Evolutionary conservation across 2,888 invertebrate species (phyloP).

Genomic region (Parthenolecanium corni): DNA sequence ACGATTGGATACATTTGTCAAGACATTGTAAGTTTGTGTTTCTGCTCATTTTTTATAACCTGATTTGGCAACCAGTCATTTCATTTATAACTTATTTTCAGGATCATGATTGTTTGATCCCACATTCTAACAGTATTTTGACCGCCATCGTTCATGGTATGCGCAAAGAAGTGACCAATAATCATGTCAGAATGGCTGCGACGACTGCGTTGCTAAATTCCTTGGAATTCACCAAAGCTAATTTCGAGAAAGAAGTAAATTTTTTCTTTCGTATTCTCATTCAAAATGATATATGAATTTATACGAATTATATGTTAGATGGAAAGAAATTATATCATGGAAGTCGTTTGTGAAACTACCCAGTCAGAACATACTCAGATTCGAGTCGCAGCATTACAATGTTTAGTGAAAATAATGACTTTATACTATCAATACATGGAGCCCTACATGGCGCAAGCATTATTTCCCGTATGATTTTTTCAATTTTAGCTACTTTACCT

Average conservation of each 20-base stretch:
- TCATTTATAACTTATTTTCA: slow-evolving; percentile 30
- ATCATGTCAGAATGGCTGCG: slow-evolving; percentile 89
- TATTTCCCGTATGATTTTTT: slow-evolving; percentile 63
- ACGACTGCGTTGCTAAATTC: slow-evolving; percentile 94
- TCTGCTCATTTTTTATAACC: too few species aligned
- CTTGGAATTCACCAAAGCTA: slow-evolving; percentile 94
- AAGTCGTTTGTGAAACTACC: slow-evolving; percentile 97
- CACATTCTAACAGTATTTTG: slow-evolving; percentile 89
- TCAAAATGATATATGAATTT: background rate
- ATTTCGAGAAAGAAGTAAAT: slow-evolving; percentile 83
- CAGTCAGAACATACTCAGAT: slow-evolving; percentile 85
- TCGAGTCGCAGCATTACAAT: slow-evolving; percentile 92
- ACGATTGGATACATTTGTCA: slow-evolving; percentile 98
- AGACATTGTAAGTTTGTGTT: slow-evolving; percentile 63
- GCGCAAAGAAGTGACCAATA: slow-evolving; percentile 85
- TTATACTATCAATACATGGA: slow-evolving; percentile 99
- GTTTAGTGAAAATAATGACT: slow-evolving; percentile 95
- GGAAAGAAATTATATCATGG: slow-evolving; percentile 98
- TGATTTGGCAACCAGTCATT: slow-evolving; percentile 2
- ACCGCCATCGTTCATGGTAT: slow-evolving; percentile 99
- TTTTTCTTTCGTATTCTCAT: background rate
- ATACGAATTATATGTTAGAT: slow-evolving; percentile 41
- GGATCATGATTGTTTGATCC: slow-evolving; percentile 79
- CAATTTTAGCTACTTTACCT: background rate
- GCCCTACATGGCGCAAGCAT: slow-evolving; percentile 93